Percentiles rank a stretch among this genome's conserved stretches.
These are phyloP conservation scores for Isichthys henryi DNA, from an alignment of 2,113 vertebrate species.

Conservation along the genomic window DNA sequence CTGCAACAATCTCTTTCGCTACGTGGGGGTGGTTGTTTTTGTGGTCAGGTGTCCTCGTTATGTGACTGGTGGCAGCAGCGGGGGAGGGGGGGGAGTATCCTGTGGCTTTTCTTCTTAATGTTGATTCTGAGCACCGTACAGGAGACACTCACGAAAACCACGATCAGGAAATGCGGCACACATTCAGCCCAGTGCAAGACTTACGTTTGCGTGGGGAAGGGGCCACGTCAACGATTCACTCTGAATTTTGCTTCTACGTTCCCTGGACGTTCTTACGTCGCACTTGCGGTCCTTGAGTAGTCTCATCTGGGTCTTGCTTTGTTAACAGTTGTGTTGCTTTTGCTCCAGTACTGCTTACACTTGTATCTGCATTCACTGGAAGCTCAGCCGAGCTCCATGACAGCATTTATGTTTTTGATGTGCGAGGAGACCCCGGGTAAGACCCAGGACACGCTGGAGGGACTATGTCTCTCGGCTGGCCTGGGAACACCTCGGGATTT, in stretches of 20 bases:
- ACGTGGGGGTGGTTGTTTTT: background rate
- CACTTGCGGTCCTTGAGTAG: background rate
- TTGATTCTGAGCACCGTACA: no score
- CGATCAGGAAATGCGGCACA: background rate
- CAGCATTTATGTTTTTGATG: background rate
- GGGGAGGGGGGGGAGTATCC: background rate
- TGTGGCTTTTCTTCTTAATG: background rate
- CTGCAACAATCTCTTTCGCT: background rate
- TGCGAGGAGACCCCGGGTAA: no score
- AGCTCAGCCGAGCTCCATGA: background rate
- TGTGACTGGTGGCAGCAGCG: background rate
- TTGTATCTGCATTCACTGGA: background rate
- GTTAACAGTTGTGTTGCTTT: background rate
- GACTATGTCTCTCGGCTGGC: no score
- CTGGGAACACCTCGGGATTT: no score
- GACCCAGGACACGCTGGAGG: no score
- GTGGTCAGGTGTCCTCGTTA: background rate
- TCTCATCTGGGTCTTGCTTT: background rate
- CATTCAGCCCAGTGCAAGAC: background rate
- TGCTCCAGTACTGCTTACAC: background rate
- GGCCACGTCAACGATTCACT: background rate
- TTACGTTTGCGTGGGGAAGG: background rate
- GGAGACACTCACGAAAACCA: background rate
- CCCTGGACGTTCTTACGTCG: background rate
- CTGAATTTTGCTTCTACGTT: background rate